Evolutionary conservation across 2,888 invertebrate species (phyloP), one percentile per base, ranked within the genome.

Genomic region (Drosophila greeni): DNA sequence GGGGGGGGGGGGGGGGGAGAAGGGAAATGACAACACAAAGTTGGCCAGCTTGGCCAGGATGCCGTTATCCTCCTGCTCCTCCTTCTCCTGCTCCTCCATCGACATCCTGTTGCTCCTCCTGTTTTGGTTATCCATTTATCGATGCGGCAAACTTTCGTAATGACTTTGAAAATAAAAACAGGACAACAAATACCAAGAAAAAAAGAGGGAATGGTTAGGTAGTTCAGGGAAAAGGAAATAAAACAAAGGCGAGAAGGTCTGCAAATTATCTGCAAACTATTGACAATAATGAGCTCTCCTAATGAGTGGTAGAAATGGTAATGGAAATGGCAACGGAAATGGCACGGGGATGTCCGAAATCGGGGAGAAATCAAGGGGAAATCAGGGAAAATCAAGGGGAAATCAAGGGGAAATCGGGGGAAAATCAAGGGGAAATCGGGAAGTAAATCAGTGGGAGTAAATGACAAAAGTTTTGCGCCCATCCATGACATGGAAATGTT

Each of bases 111-210:
- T 48, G 39, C 33, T 42, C 9, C 42, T 72, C 66, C 73, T 81
- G 76, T 78, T 81, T 81, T 83, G 82, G 79, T 83, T 81, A 81
- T 83, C 79, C 81, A 83, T 81, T 81, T 83, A 83, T 83, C 82
- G 81, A 78, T 78, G 82, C 75, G 78, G 81, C 76, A 83, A 81
- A 81, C 81, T 81, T 81, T 81, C 72, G 82, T 81, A 81, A 81
- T 81, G 83, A 81, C 82, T 81, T 81, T 83, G 75, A 81, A 81
- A 83, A 80, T 74, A 76, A 81, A 75, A 75, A 76, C 74, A 64
- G 57, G 33, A 34, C 47, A 64, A 64, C 33, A 54, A 64, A 54
- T 39, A 51, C 11, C 37, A 43, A 49, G 49, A 65, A 48, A 65
- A 37, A 52, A 12, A 20, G n/a, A 24, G 18, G 7, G 34, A 20